These are phyloP conservation scores for Hyles vespertilio DNA, from an alignment of 1,140 invertebrate species.

Conservation along the genomic window DNA sequence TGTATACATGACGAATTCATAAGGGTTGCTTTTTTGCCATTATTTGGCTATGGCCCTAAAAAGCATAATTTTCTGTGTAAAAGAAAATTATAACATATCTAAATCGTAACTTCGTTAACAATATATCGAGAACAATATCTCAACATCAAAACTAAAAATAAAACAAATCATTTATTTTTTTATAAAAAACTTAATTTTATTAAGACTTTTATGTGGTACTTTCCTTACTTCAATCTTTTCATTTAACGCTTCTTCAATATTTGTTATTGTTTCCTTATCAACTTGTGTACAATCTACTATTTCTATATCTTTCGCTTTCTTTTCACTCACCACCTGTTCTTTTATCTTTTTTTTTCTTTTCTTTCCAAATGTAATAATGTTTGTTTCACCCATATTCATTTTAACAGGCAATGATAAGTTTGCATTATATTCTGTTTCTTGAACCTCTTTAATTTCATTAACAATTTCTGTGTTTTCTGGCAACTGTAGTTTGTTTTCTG, in stretches of 20 bases:
- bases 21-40: no score
- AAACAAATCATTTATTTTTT: conserved; percentile 28
- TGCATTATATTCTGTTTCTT: conserved; percentile 6
- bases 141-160: no score
- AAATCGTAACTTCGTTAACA: no score
- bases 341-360: conserved; percentile 5
- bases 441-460: not conserved
- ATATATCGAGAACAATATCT: no score
- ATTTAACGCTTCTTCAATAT: conserved; percentile 57
- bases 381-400: conserved; percentile 55
- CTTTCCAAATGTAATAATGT: conserved; percentile 29
- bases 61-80: no score
- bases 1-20: no score
- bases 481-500: not conserved
- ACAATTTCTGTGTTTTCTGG: conserved; percentile 1
- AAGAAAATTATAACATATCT: no score
- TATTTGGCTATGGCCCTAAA: no score
- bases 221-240: conserved; percentile 47
- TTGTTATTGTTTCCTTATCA: conserved; percentile 41
- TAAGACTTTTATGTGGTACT: conserved; percentile 43
- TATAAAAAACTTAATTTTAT: conserved; percentile 56
- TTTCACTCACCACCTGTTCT: not conserved
- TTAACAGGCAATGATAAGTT: conserved; percentile 16
- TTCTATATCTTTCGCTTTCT: conserved; percentile 34
- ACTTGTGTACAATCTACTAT: conserved; percentile 52